Evolutionary conservation across 2,888 invertebrate species (phyloP).

Genomic region (Eupithecia vulgata): DNA sequence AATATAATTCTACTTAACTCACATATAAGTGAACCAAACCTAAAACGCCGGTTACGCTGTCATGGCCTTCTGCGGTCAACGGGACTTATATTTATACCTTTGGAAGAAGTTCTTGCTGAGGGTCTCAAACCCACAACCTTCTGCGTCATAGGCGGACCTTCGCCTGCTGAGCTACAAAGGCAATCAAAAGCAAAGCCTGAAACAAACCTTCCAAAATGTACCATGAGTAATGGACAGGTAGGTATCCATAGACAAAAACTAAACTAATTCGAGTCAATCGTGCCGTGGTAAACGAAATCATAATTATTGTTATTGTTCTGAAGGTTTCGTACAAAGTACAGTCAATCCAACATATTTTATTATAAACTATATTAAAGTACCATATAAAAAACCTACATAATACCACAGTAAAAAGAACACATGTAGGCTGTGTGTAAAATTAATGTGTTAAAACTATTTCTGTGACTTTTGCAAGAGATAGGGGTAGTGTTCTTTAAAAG

Average conservation of each 20-base stretch:
- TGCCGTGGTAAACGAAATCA: slow-evolving; percentile 34
- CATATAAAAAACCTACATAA: not conserved
- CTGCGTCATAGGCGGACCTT: not conserved
- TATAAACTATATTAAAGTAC: slow-evolving; percentile 5
- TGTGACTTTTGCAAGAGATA: not conserved
- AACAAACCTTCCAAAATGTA: not conserved
- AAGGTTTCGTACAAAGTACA: slow-evolving; percentile 35
- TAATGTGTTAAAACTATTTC: not conserved
- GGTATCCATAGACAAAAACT: slow-evolving; percentile 29
- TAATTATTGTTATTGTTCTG: slow-evolving; percentile 33
- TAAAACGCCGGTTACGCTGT: not conserved
- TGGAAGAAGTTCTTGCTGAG: not conserved
- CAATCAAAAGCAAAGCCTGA: not conserved
- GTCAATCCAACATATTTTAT: not conserved
- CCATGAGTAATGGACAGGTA: not conserved
- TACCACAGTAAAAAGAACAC: not conserved
- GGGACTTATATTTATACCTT: not conserved
- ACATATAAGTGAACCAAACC: not conserved
- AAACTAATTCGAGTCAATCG: slow-evolving; percentile 31
- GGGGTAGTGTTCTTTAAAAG: not conserved
- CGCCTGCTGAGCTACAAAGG: not conserved
- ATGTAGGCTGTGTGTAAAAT: too few relatives aligned
- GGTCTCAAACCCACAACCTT: not conserved
- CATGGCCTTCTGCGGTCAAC: not conserved
- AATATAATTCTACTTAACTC: not conserved